phyloP scores from a whole-genome alignment of 2,113 vertebrate species.

The Gymnocephalus cernua region DNA sequence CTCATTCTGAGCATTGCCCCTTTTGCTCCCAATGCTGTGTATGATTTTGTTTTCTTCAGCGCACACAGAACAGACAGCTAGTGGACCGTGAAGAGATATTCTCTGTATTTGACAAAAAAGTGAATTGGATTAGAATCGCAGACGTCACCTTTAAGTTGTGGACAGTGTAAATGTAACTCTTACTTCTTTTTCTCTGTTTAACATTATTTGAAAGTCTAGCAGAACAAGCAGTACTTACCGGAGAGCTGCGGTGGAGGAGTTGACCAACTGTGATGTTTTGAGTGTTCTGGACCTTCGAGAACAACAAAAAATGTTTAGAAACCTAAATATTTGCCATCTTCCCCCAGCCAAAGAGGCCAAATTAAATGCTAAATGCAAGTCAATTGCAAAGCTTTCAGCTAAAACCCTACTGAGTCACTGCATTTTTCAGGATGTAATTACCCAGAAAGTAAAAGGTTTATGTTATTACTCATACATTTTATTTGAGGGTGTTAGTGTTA shows the following conservation, averaged over 20 bases:
- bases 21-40: too few relatives aligned
- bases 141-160: too few relatives aligned
- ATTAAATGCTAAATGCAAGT: background rate
- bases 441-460: background rate
- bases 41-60: too few relatives aligned
- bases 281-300: conserved; percentile 90
- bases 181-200: background rate
- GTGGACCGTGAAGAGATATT: too few relatives aligned
- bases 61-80: too few relatives aligned
- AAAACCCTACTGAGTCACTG: background rate
- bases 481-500: background rate
- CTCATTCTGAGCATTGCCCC: too few relatives aligned
- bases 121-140: too few relatives aligned
- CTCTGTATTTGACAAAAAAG: too few relatives aligned
- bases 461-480: background rate
- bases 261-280: conserved; percentile 92
- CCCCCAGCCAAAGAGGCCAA: too few relatives aligned
- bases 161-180: background rate
- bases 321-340: background rate
- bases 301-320: conserved; percentile 24
- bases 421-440: background rate
- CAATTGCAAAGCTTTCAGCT: background rate
- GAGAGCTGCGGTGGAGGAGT: conserved; percentile 87
- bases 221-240: conserved; percentile 83
- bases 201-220: background rate